phyloP scores from a whole-genome alignment of 2,888 invertebrate species.

The Tromatobia lineatoria region DNA sequence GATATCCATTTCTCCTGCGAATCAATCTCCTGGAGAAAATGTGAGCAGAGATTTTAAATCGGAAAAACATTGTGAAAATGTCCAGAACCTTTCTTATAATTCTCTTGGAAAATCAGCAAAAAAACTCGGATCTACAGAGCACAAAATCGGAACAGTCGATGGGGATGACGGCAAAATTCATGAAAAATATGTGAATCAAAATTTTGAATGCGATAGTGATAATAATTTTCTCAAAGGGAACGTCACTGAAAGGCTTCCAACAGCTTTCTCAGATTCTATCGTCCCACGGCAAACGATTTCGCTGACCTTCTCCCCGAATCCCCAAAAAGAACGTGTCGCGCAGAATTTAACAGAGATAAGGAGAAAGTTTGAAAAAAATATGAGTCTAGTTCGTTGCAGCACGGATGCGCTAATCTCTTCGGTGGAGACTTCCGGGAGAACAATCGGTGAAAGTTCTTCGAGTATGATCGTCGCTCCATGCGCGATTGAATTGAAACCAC shows the following conservation, averaged over 20 bases:
- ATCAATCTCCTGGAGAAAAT: neutral
- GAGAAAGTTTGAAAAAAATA: constrained; percentile 64
- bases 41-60: neutral
- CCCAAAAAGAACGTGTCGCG: neutral
- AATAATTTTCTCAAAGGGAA: constrained; percentile 51
- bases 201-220: constrained; percentile 73
- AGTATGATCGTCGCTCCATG: neutral
- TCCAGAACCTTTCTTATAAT: neutral
- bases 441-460: constrained; percentile 37
- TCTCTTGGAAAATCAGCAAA: neutral
- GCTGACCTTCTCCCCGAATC: neutral
- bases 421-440: constrained; percentile 66
- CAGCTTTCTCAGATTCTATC: constrained; percentile 58
- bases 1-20: neutral
- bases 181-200: constrained; percentile 63
- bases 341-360: neutral
- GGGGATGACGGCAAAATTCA: constrained; percentile 47
- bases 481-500: constrained; percentile 40
- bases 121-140: neutral
- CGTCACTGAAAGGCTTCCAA: constrained; percentile 22
- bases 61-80: neutral
- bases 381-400: constrained; percentile 73
- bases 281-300: constrained; percentile 24
- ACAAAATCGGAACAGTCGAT: neutral
- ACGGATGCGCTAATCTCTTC: constrained; percentile 76